Conservation (phyloP, 2,113 vertebrate genomes). For the Atrichornis clamosus region DNA sequence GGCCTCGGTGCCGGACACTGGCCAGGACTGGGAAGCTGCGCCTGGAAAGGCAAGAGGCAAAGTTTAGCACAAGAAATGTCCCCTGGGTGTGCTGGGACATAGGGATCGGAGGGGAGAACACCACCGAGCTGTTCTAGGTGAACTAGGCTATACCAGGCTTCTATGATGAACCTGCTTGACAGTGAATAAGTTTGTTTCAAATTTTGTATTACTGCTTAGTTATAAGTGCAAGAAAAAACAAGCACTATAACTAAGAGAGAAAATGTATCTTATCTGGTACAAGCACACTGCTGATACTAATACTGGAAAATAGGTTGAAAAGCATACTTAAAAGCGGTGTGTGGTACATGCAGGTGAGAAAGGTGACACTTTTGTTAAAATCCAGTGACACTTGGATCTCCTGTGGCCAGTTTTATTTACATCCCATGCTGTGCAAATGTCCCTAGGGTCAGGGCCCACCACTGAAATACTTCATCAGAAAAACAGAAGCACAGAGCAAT, state of each 20-base stretch:
- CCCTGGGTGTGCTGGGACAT: accelerated
- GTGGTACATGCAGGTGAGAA: neutral
- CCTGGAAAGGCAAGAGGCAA: conserved; percentile 1
- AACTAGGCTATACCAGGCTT: accelerated
- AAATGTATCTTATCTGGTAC: neutral
- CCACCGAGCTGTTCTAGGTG: accelerated
- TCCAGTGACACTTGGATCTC: neutral
- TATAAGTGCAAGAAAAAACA: neutral
- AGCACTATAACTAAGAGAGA: neutral
- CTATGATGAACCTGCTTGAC: accelerated
- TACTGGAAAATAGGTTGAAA: neutral
- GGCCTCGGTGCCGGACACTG: neutral
- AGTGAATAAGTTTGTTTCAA: neutral
- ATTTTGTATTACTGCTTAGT: neutral
- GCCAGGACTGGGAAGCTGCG: conserved; percentile 15
- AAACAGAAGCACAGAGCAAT: neutral
- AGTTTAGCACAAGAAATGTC: neutral
- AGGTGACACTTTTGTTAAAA: neutral
- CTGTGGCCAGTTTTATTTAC: neutral
- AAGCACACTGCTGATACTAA: neutral
- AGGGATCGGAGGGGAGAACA: neutral
- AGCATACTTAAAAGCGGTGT: neutral
- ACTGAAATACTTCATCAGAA: neutral
- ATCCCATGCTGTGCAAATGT: accelerated
- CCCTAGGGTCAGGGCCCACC: accelerated